Evolutionary conservation across 2,888 invertebrate species (phyloP).

Genomic region (Doris montereyensis): DNA sequence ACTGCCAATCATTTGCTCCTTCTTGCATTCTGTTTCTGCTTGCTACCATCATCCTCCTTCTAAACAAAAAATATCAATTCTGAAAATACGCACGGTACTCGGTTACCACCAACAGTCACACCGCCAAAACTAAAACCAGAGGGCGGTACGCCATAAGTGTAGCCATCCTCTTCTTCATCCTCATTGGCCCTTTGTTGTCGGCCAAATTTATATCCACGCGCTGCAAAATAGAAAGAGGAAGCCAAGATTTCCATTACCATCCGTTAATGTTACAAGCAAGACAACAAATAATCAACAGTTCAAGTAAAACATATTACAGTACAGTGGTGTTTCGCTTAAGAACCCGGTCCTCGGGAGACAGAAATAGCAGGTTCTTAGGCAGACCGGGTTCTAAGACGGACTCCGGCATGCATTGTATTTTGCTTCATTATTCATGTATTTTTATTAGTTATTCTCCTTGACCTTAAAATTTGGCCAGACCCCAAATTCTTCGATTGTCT

Average conservation of each 20-base stretch:
- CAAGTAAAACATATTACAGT: neutral
- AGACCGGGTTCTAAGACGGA: no score
- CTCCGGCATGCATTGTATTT: no score
- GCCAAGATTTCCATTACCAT: neutral
- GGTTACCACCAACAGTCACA: conserved; percentile 25
- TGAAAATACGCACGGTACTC: no score
- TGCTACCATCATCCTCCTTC: no score
- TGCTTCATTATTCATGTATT: no score
- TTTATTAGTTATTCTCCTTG: no score
- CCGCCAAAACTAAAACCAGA: conserved; percentile 52
- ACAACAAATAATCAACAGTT: neutral
- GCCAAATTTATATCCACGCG: conserved; percentile 68
- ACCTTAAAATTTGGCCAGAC: neutral
- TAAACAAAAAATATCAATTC: no score
- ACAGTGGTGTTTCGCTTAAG: neutral
- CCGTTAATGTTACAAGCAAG: neutral
- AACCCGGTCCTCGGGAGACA: no score
- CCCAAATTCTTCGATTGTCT: no score
- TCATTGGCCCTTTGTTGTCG: conserved; percentile 56
- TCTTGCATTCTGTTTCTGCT: no score
- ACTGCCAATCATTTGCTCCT: no score
- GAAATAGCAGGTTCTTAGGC: no score
- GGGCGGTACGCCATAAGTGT: conserved; percentile 44
- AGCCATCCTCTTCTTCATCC: conserved; percentile 46
- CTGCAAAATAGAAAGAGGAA: conserved; percentile 50